Evolutionary conservation across 2,113 vertebrate species (phyloP).

Genomic region (Micromys minutus): DNA sequence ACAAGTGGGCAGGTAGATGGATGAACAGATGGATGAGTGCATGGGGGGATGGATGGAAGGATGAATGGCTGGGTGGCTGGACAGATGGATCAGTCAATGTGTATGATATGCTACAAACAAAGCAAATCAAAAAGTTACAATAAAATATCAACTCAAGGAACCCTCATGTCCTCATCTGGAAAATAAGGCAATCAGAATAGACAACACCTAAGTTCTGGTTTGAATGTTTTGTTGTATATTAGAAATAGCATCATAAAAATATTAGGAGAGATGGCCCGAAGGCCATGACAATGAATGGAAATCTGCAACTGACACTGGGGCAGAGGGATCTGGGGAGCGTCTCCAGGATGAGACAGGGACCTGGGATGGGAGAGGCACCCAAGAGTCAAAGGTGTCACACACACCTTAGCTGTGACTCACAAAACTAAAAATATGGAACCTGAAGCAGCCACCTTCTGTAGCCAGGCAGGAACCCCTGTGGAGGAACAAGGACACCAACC

Average conservation of each 20-base stretch:
- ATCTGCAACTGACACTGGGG: too few relatives aligned
- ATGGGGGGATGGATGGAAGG: not conserved
- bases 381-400: too few relatives aligned
- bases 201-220: not conserved
- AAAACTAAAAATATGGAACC: too few relatives aligned
- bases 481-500: too few relatives aligned
- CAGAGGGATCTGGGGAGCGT: too few relatives aligned
- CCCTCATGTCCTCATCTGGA: not conserved
- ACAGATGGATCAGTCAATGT: not conserved
- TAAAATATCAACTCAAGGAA: not conserved
- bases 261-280: too few relatives aligned
- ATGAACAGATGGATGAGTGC: not conserved
- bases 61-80: not conserved
- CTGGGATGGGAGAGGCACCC: too few relatives aligned
- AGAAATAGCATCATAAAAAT: not conserved
- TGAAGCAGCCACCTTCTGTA: too few relatives aligned
- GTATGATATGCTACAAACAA: not conserved
- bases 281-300: too few relatives aligned
- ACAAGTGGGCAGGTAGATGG: not conserved
- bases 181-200: not conserved
- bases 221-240: not conserved
- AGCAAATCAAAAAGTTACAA: not conserved
- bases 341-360: too few relatives aligned
- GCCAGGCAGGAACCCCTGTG: too few relatives aligned
- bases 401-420: too few relatives aligned